phyloP scores from a whole-genome alignment of 2,113 vertebrate species.

The rabbit (Oryctolagus cuniculus) region mOryCun1.1 NC_091442.1:54410501-54411000 shows the following conservation, averaged over 20 bases:
- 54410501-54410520: background rate
- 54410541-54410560: background rate
- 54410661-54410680: background rate
- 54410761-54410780: background rate
- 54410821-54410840: background rate
- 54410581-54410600: background rate
- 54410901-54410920: too few relatives aligned
- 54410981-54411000: too few relatives aligned
- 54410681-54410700: background rate
- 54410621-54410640: background rate
- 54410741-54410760: slow-evolving; percentile 1
- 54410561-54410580: background rate
- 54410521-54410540: background rate
- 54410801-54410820: background rate
- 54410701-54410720: background rate
- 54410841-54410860: too few relatives aligned
- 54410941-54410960: too few relatives aligned
- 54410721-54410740: background rate
- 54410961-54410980: too few relatives aligned
- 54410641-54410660: background rate
- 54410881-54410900: too few relatives aligned
- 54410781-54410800: slow-evolving; percentile 10
- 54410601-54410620: background rate
- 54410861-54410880: too few relatives aligned
- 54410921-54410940: too few relatives aligned